Conservation (phyloP, 2,797 vertebrate species). For the Malurus leucopterus region DNA sequence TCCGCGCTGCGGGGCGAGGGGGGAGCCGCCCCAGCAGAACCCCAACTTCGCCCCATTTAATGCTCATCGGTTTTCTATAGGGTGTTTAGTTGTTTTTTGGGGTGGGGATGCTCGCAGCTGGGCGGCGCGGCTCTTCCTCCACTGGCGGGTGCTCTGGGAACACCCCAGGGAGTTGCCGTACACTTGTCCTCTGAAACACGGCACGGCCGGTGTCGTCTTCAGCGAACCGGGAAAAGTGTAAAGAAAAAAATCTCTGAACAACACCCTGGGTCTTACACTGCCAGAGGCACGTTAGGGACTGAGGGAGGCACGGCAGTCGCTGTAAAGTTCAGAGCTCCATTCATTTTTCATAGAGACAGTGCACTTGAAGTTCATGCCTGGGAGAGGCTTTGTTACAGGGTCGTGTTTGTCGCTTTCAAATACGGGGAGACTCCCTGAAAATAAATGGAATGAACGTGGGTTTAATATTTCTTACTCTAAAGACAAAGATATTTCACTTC, state of each 20-base stretch:
- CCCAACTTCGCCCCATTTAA: no score
- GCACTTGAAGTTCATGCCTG: background rate
- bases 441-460: background rate
- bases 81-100: background rate
- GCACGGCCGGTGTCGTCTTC: background rate
- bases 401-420: background rate
- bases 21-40: background rate
- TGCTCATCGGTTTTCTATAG: background rate
- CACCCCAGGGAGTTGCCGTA: rapidly evolving
- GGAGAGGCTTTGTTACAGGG: background rate
- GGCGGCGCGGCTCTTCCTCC: background rate
- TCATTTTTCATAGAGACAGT: background rate
- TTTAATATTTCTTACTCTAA: background rate
- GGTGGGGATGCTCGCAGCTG: background rate
- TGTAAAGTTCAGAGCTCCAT: background rate
- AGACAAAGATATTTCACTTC: background rate
- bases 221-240: background rate
- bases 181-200: background rate
- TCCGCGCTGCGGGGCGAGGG: rapidly evolving
- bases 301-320: background rate
- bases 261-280: background rate
- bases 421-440: background rate
- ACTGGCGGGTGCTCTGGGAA: rapidly evolving
- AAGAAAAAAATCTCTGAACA: background rate
- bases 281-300: background rate